Evolutionary conservation across 2,888 invertebrate species (phyloP).

Genomic region (Leucophenga maculata): DNA sequence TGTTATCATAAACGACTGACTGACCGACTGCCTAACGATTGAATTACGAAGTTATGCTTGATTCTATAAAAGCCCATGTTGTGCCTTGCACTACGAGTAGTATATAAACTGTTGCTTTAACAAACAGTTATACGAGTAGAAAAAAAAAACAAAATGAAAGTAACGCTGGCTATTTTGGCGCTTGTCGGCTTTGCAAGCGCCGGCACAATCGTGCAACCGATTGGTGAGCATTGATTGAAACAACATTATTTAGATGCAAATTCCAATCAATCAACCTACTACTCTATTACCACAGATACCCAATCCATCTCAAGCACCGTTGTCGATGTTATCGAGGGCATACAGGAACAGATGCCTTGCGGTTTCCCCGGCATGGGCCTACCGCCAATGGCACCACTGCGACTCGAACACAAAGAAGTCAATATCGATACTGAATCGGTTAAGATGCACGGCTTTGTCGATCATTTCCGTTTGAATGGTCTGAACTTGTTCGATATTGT

Average conservation of each 20-base stretch:
- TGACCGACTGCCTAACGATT: conserved; percentile 43
- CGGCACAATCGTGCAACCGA: conserved; percentile 46
- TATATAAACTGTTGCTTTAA: conserved; percentile 53
- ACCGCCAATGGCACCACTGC: conserved; percentile 65
- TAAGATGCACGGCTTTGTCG: conserved; percentile 53
- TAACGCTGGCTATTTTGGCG: conserved; percentile 59
- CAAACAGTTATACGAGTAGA: conserved; percentile 50
- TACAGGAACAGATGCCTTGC: conserved; percentile 66
- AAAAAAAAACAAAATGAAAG: conserved; percentile 57
- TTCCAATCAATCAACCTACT: not conserved
- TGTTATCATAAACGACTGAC: conserved; percentile 28
- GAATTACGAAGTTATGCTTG: not conserved
- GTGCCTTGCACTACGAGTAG: conserved; percentile 44
- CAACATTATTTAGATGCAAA: not conserved
- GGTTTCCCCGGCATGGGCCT: conserved; percentile 60
- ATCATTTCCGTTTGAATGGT: conserved; percentile 58
- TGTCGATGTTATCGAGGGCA: conserved; percentile 46
- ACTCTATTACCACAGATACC: conserved; percentile 41
- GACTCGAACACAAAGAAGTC: conserved; percentile 53
- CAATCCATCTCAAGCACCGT: conserved; percentile 57
- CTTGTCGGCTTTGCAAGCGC: conserved; percentile 57
- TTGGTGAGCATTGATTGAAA: conserved; percentile 48
- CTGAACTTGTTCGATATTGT: conserved; percentile 61
- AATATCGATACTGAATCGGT: conserved; percentile 47
- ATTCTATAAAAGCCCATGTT: conserved; percentile 58